A percentile compares a stretch with the other conserved stretches of the same genome.
phyloP scores from a whole-genome alignment of 2,888 invertebrate genomes.

The Theretra japonica region DNA sequence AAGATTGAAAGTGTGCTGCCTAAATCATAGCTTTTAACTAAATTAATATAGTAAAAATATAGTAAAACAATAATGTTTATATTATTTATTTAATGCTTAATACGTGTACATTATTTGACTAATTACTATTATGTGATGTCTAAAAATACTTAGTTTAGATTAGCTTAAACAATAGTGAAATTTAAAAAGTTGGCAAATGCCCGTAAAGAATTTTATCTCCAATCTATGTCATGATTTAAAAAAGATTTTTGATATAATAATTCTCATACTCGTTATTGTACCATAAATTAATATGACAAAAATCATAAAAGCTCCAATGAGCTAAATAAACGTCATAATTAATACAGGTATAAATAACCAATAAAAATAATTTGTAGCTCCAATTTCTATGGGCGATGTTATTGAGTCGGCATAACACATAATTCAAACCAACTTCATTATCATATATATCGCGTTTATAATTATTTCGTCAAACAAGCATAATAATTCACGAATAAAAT shows the following conservation, averaged over 20 bases:
- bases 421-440: background rate
- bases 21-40: background rate
- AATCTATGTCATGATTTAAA: too few species aligned
- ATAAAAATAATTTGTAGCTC: background rate
- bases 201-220: too few species aligned
- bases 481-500: constrained; percentile 19
- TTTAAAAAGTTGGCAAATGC: too few species aligned
- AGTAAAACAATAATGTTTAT: too few species aligned
- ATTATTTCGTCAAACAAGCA: background rate
- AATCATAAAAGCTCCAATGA: background rate
- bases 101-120: too few species aligned
- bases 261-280: too few species aligned
- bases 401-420: background rate
- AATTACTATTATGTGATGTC: too few species aligned
- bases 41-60: too few species aligned
- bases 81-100: too few species aligned
- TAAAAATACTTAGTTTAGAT: too few species aligned
- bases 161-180: too few species aligned
- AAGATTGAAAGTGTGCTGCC: background rate
- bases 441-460: constrained; percentile 10
- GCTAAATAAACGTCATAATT: background rate
- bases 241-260: too few species aligned
- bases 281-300: background rate
- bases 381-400: background rate
- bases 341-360: background rate